Base-by-base conservation (phyloP, 2,888 invertebrate species). In the Colostygia pectinataria region DNA sequence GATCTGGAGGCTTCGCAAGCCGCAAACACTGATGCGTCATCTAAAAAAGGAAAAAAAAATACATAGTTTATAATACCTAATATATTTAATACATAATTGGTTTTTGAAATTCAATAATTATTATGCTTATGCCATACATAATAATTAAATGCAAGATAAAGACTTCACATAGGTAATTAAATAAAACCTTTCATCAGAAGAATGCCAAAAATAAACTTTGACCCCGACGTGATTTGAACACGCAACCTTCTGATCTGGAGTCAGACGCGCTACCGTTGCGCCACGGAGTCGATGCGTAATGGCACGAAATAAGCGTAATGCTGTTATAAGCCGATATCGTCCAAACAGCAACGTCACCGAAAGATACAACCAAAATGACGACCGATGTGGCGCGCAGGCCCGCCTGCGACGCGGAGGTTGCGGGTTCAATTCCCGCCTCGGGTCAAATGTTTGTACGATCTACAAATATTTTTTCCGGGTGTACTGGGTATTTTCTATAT, bases 171-270 rank as follows among this genome's bases (percentile, higher is more conserved):
- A n/a, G n/a, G n/a, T n/a, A n/a, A n/a, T n/a, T n/a, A 20, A 43
- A 49, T 14, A 13, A 24, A 32, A 7, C 2, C 4, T 52, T 38
- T 24, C 23, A 41, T n/a, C n/a, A n/a, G n/a, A n/a, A n/a, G n/a
- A 39, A 39, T 2, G 0, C 10, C 54, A 65, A 64, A 66, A 53
- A 33, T 59, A 65, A 50, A 28, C 10, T 0, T 77, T 95, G 96
- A 96, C 95, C 96, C 95, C 95, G 95, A 96, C 95, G 96, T 96
- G 96, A 96, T 95, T 96, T 95, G 96, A 96, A 96, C 96, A 96
- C 96, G 96, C 96, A 96, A 95, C 96, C 96, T 96, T 96, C 96
- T 96, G 96, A 96, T 96, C 96, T 96, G 96, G 96, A 97, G 96
- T 96, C 96, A 96, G 96, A 96, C 96, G 96, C 96, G 96, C 96